Evolutionary conservation across 2,888 invertebrate genomes (phyloP).

Genomic region (Argyresthia goedartella): DNA sequence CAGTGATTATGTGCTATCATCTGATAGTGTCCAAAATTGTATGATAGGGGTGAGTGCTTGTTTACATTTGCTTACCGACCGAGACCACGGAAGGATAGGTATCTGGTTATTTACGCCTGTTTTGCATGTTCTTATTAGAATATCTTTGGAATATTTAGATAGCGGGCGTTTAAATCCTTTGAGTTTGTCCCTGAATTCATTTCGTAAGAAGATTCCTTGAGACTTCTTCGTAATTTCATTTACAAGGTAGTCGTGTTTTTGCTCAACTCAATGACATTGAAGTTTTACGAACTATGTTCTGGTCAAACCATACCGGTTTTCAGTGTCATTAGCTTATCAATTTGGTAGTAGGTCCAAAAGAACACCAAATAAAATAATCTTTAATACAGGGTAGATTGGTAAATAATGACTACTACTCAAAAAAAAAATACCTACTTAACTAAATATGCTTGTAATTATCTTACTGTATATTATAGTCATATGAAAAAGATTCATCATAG

Average conservation of each 20-base stretch:
- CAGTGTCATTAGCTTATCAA: neutral
- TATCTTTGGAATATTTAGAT: conserved; percentile 9
- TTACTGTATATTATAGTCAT: too few relatives aligned
- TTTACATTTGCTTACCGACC: conserved; percentile 25
- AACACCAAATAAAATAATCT: too few relatives aligned
- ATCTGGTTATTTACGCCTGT: conserved; percentile 18
- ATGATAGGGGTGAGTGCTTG: conserved; percentile 59
- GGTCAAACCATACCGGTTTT: neutral
- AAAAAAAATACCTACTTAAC: too few relatives aligned
- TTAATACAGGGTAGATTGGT: too few relatives aligned
- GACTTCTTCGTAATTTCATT: neutral
- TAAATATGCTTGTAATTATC: too few relatives aligned
- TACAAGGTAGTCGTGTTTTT: neutral
- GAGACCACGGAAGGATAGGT: conserved; percentile 27
- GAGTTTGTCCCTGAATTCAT: neutral
- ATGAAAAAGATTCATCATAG: too few relatives aligned
- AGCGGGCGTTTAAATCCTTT: neutral
- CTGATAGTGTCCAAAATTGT: conserved; percentile 44
- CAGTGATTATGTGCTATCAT: conserved; percentile 61
- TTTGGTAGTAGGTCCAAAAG: neutral
- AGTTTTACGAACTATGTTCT: neutral
- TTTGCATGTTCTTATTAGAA: conserved; percentile 17
- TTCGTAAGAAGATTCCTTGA: neutral
- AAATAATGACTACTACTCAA: too few relatives aligned
- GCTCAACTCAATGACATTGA: neutral